phyloP scores from a whole-genome alignment of 2,113 vertebrate species.

The Oceanites oceanicus region DNA sequence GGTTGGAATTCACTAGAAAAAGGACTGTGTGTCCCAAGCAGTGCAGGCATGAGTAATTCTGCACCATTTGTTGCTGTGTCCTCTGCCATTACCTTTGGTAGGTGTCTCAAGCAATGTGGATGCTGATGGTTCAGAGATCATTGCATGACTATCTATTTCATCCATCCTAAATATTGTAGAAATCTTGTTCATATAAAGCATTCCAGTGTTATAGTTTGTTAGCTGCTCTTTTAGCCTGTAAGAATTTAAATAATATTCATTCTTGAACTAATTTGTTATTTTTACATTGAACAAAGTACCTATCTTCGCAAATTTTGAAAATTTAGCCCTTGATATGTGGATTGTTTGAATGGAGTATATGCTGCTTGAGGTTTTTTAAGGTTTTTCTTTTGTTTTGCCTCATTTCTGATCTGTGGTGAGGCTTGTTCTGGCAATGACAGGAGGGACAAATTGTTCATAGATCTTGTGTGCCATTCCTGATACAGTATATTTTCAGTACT shows the following conservation, averaged over 20 bases:
- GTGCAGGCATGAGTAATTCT: neutral
- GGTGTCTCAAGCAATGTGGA: neutral
- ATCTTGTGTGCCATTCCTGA: conserved; percentile 52
- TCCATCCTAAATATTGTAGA: neutral
- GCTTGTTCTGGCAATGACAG: conserved; percentile 52
- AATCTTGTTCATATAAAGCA: neutral
- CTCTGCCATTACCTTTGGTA: neutral
- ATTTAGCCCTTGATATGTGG: neutral
- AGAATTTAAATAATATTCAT: neutral
- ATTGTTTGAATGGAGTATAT: neutral
- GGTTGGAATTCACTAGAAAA: neutral
- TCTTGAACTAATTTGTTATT: neutral
- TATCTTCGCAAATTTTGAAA: neutral
- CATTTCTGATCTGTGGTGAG: neutral
- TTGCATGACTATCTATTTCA: neutral
- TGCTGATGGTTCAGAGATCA: neutral
- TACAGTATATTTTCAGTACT: conserved; percentile 55
- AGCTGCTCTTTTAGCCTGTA: neutral
- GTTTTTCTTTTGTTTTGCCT: conserved; percentile 4
- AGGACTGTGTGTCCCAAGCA: neutral
- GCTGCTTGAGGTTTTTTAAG: neutral
- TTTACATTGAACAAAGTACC: neutral
- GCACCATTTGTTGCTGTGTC: neutral
- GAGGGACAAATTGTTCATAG: conserved; percentile 69
- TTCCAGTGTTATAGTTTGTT: neutral